Conservation (phyloP, 2,888 invertebrate species). For the Ctenicera cuprea region DNA sequence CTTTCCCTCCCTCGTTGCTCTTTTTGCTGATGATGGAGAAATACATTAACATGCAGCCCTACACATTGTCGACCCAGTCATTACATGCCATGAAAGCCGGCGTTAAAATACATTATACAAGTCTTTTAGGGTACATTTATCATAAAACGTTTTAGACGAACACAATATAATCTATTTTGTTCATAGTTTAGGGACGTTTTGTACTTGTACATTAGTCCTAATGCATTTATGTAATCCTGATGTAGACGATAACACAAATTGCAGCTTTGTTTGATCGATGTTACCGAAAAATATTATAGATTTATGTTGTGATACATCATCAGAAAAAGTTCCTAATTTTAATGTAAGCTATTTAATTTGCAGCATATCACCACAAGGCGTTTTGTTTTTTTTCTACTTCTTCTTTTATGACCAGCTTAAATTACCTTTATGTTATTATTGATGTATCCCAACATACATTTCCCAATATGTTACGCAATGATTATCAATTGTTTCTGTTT, state of each 20-base stretch:
- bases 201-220: constrained; percentile 25
- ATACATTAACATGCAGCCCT: constrained; percentile 70
- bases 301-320: background rate
- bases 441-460: no score
- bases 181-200: constrained; percentile 27
- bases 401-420: no score
- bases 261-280: no score
- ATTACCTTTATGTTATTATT: no score
- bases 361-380: no score
- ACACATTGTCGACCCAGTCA: constrained; percentile 69
- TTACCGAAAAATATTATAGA: no score
- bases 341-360: no score
- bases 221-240: constrained; percentile 26
- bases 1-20: constrained; percentile 35
- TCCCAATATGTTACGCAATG: no score
- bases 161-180: constrained; percentile 46
- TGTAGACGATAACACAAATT: constrained; percentile 1
- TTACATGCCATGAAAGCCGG: constrained; percentile 70
- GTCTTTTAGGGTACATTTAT: constrained; percentile 66
- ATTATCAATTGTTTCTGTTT: constrained; percentile 36
- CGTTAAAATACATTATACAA: constrained; percentile 68
- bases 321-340: no score
- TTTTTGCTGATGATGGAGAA: constrained; percentile 64
- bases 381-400: no score
- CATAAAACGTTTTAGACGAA: constrained; percentile 62